Conservation (phyloP, 1,140 invertebrate genomes). For the Philotrypesis tridentata region DNA sequence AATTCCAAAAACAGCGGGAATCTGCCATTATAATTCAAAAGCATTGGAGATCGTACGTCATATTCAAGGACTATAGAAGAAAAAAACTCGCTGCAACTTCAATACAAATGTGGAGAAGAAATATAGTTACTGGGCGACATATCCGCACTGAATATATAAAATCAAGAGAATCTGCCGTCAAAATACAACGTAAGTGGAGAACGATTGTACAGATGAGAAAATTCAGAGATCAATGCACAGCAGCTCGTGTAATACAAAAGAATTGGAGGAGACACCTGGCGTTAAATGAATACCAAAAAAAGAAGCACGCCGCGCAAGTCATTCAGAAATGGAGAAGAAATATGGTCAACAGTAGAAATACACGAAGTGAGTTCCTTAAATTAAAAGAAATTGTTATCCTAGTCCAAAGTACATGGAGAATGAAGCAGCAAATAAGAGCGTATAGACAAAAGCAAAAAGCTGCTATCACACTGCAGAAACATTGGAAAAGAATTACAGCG, state of each 20-base stretch:
- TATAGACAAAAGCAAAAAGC: constrained; percentile 28
- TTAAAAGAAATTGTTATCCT: neutral
- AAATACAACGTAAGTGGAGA: constrained; percentile 50
- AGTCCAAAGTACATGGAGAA: constrained; percentile 53
- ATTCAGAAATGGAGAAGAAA: constrained; percentile 52
- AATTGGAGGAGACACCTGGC: constrained; percentile 55
- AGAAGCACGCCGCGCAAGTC: neutral
- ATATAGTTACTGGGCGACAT: neutral
- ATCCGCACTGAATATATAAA: constrained; percentile 31
- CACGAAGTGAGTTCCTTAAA: constrained; percentile 26
- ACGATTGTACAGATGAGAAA: neutral
- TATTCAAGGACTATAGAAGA: neutral
- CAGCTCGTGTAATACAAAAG: constrained; percentile 57
- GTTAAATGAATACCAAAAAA: constrained; percentile 23
- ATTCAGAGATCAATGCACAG: constrained; percentile 7
- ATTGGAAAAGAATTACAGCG: constrained; percentile 55
- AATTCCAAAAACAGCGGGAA: constrained; percentile 33
- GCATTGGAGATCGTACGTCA: constrained; percentile 40
- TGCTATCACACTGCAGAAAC: constrained; percentile 58
- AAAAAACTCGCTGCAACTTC: constrained; percentile 3
- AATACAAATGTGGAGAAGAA: constrained; percentile 44
- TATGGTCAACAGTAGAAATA: neutral
- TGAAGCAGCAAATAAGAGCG: neutral
- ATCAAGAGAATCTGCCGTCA: constrained; percentile 11
- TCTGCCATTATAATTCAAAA: constrained; percentile 49